Evolutionary conservation across 2,113 vertebrate genomes (phyloP).

Genomic region (Pelobates fuscus): DNA sequence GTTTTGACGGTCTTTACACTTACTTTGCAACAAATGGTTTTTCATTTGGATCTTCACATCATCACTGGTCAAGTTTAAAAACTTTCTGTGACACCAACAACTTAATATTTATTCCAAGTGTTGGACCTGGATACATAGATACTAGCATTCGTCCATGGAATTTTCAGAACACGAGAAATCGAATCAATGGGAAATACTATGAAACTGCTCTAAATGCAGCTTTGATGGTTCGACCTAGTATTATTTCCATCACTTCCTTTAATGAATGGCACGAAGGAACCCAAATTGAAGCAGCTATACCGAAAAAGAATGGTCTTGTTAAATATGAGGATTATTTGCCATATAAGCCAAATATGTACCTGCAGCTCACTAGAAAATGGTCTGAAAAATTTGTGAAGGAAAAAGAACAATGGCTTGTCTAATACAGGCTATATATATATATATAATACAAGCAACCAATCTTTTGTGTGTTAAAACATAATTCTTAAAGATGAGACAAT

Average conservation of each 20-base stretch:
- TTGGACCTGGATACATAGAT: conserved; percentile 93
- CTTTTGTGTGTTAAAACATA: too few relatives aligned
- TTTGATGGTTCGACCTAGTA: conserved; percentile 76
- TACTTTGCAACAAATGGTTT: conserved; percentile 98
- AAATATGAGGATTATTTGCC: conserved; percentile 92
- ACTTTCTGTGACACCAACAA: conserved; percentile 86
- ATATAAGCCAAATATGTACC: conserved; percentile 84
- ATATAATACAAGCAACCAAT: too few relatives aligned
- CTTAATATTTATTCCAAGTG: conserved; percentile 92
- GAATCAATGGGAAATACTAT: conserved; percentile 93
- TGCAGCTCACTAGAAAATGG: conserved; percentile 93
- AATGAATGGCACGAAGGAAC: conserved; percentile 99
- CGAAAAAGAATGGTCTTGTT: conserved; percentile 73
- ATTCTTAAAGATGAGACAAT: too few relatives aligned
- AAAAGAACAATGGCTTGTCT: conserved; percentile 75
- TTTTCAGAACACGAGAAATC: conserved; percentile 89
- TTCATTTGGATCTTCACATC: conserved; percentile 91
- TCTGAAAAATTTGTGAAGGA: conserved; percentile 84
- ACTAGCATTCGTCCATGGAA: conserved; percentile 96
- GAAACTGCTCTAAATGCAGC: conserved; percentile 86
- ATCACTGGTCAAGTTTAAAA: conserved; percentile 86
- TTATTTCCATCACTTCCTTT: conserved; percentile 94
- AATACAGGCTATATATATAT: conserved; percentile 33
- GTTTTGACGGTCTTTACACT: conserved; percentile 94
- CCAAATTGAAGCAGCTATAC: conserved; percentile 93